phyloP scores from a whole-genome alignment of 2,797 vertebrate species.

The Thunnus albacares region DNA sequence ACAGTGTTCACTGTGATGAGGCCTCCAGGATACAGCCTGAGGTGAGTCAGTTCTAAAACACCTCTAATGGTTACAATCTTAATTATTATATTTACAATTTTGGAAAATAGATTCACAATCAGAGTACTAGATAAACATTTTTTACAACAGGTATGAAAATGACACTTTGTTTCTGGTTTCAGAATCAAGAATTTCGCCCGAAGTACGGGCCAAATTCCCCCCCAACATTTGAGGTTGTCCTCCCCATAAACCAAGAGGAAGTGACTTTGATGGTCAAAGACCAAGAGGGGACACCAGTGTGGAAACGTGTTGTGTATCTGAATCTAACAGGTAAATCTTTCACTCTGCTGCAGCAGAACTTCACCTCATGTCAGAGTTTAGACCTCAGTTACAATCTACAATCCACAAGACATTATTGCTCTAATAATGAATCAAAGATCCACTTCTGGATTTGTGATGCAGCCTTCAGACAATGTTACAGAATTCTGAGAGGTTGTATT shows the following conservation, averaged over 20 bases:
- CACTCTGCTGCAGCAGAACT: not conserved
- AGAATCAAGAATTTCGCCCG: not conserved
- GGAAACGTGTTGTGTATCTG: not conserved
- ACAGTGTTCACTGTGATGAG: constrained; percentile 10
- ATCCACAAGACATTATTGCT: too few species aligned
- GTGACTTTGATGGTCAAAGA: not conserved
- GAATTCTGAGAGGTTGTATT: too few species aligned
- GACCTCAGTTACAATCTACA: too few species aligned
- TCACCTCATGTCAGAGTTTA: not conserved
- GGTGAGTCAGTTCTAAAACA: too few species aligned
- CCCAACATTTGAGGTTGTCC: constrained; percentile 6
- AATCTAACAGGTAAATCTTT: not conserved
- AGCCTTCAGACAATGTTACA: too few species aligned
- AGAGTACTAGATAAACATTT: too few species aligned
- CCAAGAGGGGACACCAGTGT: not conserved
- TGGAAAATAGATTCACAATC: not conserved
- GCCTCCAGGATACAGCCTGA: not conserved
- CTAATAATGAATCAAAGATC: too few species aligned
- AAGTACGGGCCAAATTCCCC: not conserved
- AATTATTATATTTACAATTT: not conserved
- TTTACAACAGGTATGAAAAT: not conserved
- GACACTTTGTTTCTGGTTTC: not conserved
- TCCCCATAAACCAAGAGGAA: not conserved
- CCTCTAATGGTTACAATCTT: not conserved
- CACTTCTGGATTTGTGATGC: too few species aligned